Evolutionary conservation across 2,113 vertebrate species (phyloP).

Genomic region (Geococcyx californianus): DNA sequence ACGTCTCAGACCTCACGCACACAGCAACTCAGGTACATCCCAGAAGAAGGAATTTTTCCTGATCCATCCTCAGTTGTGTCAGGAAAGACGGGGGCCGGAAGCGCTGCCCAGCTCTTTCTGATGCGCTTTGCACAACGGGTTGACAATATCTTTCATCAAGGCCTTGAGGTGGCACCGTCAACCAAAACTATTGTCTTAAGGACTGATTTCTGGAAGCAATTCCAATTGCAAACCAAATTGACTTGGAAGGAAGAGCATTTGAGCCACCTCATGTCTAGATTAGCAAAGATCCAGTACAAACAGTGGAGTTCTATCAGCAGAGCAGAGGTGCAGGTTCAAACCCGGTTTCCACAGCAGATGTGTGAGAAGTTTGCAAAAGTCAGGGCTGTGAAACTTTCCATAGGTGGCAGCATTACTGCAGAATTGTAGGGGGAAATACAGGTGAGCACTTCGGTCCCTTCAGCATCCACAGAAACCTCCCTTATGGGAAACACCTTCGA

Average conservation of each 20-base stretch:
- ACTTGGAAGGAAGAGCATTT: conserved; percentile 16
- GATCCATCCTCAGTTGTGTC: neutral
- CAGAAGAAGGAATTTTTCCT: neutral
- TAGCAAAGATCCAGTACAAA: neutral
- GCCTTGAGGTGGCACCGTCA: neutral
- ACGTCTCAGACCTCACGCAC: too few relatives aligned
- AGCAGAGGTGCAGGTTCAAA: neutral
- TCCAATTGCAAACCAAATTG: conserved; percentile 43
- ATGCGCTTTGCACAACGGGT: neutral
- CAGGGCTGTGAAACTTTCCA: neutral
- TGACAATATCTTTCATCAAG: neutral
- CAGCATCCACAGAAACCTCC: neutral
- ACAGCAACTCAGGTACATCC: neutral
- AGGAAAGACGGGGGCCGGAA: neutral
- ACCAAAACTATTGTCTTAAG: conserved; percentile 19
- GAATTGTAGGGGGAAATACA: neutral
- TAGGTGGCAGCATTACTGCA: conserved; percentile 67
- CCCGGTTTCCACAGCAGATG: conserved; percentile 1
- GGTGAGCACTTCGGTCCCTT: neutral
- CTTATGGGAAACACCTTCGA: neutral
- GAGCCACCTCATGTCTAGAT: neutral
- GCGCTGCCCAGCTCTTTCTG: neutral
- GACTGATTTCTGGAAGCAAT: neutral
- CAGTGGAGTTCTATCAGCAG: neutral
- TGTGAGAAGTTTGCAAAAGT: neutral